Conservation (phyloP, 2,888 invertebrate species). For the Cybosia mesomella region DNA sequence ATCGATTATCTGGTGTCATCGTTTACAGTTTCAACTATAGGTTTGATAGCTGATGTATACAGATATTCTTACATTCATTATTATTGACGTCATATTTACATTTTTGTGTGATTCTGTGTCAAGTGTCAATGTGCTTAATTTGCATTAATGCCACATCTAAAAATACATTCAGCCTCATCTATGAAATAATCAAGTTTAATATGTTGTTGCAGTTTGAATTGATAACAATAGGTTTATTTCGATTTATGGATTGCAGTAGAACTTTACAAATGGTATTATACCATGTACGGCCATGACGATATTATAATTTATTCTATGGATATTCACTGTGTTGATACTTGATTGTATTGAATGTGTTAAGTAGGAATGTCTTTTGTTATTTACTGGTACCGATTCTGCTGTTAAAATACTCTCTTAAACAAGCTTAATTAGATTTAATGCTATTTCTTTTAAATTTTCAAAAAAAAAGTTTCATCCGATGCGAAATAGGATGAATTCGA, state of each 20-base stretch:
- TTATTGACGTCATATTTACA: neutral
- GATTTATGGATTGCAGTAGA: neutral
- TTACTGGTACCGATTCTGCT: neutral
- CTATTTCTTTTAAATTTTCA: neutral
- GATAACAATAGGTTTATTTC: neutral
- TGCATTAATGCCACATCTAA: conserved; percentile 15
- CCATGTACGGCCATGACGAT: neutral
- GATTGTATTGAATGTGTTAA: neutral
- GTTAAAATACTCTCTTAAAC: neutral
- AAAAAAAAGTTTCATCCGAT: neutral
- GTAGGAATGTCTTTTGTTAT: neutral
- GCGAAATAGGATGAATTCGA: neutral
- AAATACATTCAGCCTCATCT: neutral
- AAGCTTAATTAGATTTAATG: neutral
- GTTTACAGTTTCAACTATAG: neutral
- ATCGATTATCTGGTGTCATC: no score
- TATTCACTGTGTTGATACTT: conserved; percentile 3
- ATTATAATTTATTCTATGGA: conserved; percentile 2
- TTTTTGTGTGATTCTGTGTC: conserved; percentile 16
- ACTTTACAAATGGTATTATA: neutral
- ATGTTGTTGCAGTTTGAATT: neutral
- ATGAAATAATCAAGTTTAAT: neutral
- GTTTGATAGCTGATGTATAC: neutral
- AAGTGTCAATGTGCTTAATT: conserved; percentile 17
- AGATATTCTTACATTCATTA: no score